phyloP scores from a whole-genome alignment of 2,888 invertebrate genomes.

The Agrypnus murinus region DNA sequence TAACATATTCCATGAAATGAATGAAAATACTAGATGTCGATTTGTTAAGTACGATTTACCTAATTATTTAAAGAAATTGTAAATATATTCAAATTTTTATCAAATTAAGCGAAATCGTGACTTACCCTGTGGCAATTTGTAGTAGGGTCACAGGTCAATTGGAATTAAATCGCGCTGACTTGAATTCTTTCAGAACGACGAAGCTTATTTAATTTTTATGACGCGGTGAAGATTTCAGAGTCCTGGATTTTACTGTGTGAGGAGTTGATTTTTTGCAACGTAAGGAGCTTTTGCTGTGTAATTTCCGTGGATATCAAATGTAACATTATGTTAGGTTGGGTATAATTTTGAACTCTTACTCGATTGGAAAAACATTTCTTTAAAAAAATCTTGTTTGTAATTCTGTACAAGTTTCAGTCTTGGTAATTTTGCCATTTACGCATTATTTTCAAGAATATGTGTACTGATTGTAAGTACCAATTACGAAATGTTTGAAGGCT shows the following conservation, averaged over 20 bases:
- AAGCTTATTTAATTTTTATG: slow-evolving; percentile 36
- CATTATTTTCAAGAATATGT: no score
- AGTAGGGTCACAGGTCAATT: slow-evolving; percentile 24
- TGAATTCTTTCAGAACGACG: slow-evolving; percentile 22
- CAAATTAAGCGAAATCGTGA: background rate
- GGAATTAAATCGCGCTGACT: slow-evolving; percentile 32
- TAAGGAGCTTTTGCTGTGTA: slow-evolving; percentile 2
- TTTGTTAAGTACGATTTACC: no score
- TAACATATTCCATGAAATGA: no score
- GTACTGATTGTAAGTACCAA: no score
- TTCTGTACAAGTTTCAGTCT: no score
- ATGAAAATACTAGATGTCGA: no score
- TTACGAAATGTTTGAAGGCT: no score
- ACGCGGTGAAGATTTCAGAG: slow-evolving; percentile 16
- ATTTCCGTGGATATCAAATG: background rate
- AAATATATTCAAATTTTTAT: background rate
- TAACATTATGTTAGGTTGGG: background rate
- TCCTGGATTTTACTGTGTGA: slow-evolving; percentile 5
- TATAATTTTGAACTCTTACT: background rate
- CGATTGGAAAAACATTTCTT: background rate
- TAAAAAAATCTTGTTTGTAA: no score
- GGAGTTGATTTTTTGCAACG: slow-evolving; percentile 14
- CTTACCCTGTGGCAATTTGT: background rate
- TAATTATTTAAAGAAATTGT: no score
- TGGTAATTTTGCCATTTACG: no score